Conservation (phyloP, 2,113 vertebrate genomes). For the Emydocephalus ijimae region DNA sequence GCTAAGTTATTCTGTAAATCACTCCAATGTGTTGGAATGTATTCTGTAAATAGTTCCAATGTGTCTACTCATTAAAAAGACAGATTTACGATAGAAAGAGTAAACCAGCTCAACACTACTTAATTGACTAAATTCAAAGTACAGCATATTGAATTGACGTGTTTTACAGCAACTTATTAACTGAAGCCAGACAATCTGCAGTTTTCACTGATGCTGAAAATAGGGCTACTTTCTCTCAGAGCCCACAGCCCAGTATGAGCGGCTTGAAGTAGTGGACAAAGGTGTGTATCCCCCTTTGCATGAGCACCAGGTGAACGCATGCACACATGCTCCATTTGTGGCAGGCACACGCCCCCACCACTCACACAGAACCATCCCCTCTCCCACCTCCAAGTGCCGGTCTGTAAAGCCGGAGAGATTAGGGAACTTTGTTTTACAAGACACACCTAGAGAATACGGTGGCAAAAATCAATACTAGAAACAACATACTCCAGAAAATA, state of each 20-base stretch:
- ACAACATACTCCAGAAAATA: not conserved
- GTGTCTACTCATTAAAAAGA: not conserved
- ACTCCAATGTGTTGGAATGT: no score
- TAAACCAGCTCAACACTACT: not conserved
- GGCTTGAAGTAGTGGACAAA: no score
- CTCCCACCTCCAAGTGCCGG: fast-evolving
- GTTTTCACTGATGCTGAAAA: not conserved
- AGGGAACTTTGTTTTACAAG: not conserved
- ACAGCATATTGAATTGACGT: not conserved
- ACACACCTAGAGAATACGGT: not conserved
- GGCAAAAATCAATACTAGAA: not conserved
- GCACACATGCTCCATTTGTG: not conserved
- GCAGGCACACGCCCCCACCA: no score
- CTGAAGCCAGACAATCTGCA: not conserved
- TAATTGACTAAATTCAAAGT: constrained; percentile 2
- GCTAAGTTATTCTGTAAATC: not conserved
- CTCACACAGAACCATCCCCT: not conserved
- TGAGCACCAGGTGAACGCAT: not conserved
- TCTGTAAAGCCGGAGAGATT: no score
- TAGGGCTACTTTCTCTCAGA: not conserved
- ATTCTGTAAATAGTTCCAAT: constrained; percentile 14
- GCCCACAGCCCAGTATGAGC: not conserved
- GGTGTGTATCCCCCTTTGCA: not conserved
- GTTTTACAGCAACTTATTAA: not conserved
- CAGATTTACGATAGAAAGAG: constrained; percentile 3